These are phyloP conservation scores for Odontophorus gujanensis DNA, from an alignment of 2,113 vertebrate species.

Conservation along the genomic window DNA sequence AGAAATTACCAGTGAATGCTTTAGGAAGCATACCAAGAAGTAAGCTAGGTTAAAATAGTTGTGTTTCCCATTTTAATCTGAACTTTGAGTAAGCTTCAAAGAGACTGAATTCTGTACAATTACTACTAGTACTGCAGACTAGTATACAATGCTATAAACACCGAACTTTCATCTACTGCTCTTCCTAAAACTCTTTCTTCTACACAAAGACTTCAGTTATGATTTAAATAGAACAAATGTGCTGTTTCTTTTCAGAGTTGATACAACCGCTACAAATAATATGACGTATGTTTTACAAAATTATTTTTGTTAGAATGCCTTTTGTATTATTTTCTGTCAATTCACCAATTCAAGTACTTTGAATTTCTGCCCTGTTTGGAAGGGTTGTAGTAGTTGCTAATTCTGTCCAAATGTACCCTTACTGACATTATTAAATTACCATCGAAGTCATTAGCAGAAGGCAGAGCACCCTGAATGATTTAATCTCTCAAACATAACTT, in stretches of 20 bases:
- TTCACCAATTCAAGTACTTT: background rate
- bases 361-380: background rate
- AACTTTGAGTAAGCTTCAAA: background rate
- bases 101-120: background rate
- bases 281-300: background rate
- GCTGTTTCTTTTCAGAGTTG: background rate
- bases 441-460: background rate
- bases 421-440: background rate
- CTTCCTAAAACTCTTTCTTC: background rate
- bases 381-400: background rate
- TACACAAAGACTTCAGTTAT: background rate
- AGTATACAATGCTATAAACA: background rate
- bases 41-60: background rate
- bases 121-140: background rate
- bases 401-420: background rate
- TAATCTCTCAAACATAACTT: background rate
- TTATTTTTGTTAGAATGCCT: background rate
- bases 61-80: background rate
- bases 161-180: background rate
- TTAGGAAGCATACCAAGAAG: conserved; percentile 16
- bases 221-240: background rate
- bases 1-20: conserved; percentile 31
- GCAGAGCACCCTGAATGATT: background rate
- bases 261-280: background rate
- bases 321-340: background rate